A percentile compares a stretch with the other conserved stretches of the same genome.
Evolutionary conservation across 2,888 invertebrate genomes (phyloP).

Genomic region (Leptinotarsa peninsularis): DNA sequence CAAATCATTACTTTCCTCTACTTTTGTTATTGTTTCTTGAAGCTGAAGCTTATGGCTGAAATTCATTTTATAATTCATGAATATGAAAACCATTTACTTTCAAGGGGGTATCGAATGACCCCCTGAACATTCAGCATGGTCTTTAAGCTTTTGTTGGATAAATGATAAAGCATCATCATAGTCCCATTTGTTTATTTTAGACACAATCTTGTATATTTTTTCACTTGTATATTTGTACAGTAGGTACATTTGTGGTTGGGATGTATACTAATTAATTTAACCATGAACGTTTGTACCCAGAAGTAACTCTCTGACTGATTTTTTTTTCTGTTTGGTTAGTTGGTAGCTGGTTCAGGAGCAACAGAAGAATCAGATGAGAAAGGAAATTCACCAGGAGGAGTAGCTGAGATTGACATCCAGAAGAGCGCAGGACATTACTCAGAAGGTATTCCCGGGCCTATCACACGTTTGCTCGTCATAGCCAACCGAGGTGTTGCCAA

Average conservation of each 20-base stretch:
- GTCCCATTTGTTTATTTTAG: background rate
- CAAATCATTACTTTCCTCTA: too few relatives aligned
- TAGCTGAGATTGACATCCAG: slow-evolving; percentile 67
- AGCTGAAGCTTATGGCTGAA: too few relatives aligned
- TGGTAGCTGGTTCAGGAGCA: slow-evolving; percentile 82
- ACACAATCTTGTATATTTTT: background rate
- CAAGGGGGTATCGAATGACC: too few relatives aligned
- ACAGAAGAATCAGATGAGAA: slow-evolving; percentile 74
- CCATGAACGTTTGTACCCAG: background rate
- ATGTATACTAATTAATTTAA: slow-evolving; percentile 5
- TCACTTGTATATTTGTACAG: background rate
- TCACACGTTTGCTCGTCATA: slow-evolving; percentile 87
- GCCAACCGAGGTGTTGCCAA: slow-evolving; percentile 90
- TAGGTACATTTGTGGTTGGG: slow-evolving; percentile 23
- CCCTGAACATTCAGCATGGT: too few relatives aligned
- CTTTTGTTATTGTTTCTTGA: too few relatives aligned
- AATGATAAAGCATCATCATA: too few relatives aligned
- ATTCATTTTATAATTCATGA: too few relatives aligned
- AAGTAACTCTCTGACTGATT: background rate
- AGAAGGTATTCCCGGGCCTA: slow-evolving; percentile 88
- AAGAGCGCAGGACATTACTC: slow-evolving; percentile 75
- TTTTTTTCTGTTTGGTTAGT: slow-evolving; percentile 67
- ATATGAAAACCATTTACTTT: too few relatives aligned
- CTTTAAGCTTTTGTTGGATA: too few relatives aligned
- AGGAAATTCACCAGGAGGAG: slow-evolving; percentile 69